A percentile compares a stretch with the other conserved stretches of the same genome.
These are phyloP conservation scores for Glaucopsyche alexis DNA, from an alignment of 2,888 invertebrate species.

Conservation along the genomic window DNA sequence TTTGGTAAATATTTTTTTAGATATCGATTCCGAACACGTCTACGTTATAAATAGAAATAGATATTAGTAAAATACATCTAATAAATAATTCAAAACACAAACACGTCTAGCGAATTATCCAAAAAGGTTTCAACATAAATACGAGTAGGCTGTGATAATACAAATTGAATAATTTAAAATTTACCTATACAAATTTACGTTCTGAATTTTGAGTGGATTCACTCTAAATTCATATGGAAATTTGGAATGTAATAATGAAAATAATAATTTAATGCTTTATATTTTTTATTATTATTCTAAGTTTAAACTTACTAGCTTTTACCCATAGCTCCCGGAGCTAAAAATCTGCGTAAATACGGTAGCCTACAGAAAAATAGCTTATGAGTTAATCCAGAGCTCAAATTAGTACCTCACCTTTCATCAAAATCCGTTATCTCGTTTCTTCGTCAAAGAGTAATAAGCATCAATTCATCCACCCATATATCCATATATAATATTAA, in stretches of 20 bases:
- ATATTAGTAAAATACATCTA: neutral
- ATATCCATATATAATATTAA: no score
- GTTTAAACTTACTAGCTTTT: no score
- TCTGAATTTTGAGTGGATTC: neutral
- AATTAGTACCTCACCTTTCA: no score
- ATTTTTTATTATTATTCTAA: no score
- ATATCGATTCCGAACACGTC: no score
- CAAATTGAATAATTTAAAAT: neutral
- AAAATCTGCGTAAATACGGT: no score
- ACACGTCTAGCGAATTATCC: neutral
- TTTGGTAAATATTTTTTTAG: no score
- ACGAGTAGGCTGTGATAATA: neutral
- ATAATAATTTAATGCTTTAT: neutral
- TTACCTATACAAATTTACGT: neutral
- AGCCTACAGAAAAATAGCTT: neutral
- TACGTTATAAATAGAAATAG: neutral
- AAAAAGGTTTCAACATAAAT: neutral
- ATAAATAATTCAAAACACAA: constrained; percentile 14
- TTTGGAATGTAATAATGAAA: neutral
- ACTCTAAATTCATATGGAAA: neutral
- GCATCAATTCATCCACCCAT: no score
- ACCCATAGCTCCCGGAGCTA: no score
- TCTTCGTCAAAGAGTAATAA: no score
- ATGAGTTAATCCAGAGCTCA: no score
- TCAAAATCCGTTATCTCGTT: no score